These are phyloP conservation scores for Pantelozetes paolii DNA, from an alignment of 2,888 invertebrate species.

Conservation along the genomic window DNA sequence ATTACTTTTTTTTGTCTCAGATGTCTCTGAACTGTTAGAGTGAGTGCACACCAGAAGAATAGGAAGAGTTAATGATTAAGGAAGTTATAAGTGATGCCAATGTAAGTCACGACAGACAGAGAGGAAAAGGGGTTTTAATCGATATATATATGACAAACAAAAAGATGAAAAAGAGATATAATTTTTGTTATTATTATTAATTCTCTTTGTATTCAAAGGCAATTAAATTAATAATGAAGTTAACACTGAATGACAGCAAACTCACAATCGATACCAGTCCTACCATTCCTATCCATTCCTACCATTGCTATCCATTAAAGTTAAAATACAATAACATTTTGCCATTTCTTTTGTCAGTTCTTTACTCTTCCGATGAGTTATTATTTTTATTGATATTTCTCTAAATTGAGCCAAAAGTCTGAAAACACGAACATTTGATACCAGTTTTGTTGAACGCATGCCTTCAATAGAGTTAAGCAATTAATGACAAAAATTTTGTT, in stretches of 20 bases:
- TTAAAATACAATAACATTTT: no score
- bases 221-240: no score
- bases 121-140: background rate
- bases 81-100: background rate
- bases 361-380: no score
- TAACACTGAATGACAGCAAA: no score
- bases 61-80: background rate
- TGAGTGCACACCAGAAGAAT: background rate
- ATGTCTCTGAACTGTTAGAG: background rate
- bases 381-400: no score
- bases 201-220: constrained; percentile 2
- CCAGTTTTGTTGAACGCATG: background rate
- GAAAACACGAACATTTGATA: background rate
- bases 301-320: no score
- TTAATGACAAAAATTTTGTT: background rate
- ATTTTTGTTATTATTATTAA: background rate
- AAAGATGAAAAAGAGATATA: background rate
- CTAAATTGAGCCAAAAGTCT: background rate
- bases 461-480: background rate
- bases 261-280: no score
- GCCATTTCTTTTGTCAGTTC: no score
- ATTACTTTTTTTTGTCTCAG: background rate
- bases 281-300: no score
- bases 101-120: constrained; percentile 12
- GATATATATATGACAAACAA: constrained; percentile 16